Evolutionary conservation across 2,113 vertebrate species (phyloP).

Genomic region (Solenodon paradoxus): DNA sequence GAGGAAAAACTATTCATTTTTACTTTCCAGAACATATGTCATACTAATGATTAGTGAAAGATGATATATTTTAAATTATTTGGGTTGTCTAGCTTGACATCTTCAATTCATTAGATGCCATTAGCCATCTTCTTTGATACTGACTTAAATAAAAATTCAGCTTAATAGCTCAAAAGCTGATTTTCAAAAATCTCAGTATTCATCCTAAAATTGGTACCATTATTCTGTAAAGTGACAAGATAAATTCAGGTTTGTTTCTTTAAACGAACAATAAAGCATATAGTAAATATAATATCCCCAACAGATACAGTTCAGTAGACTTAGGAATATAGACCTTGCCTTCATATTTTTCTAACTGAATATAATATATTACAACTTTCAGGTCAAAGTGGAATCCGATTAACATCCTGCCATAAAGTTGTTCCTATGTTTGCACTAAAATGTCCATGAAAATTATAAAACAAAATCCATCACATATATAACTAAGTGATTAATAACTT

Average conservation of each 20-base stretch:
- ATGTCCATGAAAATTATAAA: not conserved
- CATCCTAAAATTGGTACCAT: not conserved
- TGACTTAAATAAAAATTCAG: not conserved
- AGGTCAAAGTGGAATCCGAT: not conserved
- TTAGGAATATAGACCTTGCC: not conserved
- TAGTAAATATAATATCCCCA: not conserved
- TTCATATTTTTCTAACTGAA: conserved; percentile 34
- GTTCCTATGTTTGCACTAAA: not conserved
- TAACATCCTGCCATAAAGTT: not conserved
- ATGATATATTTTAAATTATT: conserved; percentile 29
- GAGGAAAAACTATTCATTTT: not conserved
- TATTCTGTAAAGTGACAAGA: not conserved
- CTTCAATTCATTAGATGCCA: conserved; percentile 27
- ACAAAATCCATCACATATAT: not conserved
- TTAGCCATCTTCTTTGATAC: not conserved
- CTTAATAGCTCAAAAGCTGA: not conserved
- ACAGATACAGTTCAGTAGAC: not conserved
- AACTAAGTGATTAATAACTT: not conserved
- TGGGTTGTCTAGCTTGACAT: conserved; percentile 8
- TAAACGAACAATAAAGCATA: not conserved
- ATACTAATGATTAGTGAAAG: conserved; percentile 20
- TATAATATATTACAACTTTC: not conserved
- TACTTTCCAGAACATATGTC: not conserved
- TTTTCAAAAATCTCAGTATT: conserved; percentile 7
- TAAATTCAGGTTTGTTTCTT: not conserved